Evolutionary conservation across 2,797 vertebrate species (phyloP), one percentile per base, ranked within the genome.

Genomic region (Chelon labrosus): DNA sequence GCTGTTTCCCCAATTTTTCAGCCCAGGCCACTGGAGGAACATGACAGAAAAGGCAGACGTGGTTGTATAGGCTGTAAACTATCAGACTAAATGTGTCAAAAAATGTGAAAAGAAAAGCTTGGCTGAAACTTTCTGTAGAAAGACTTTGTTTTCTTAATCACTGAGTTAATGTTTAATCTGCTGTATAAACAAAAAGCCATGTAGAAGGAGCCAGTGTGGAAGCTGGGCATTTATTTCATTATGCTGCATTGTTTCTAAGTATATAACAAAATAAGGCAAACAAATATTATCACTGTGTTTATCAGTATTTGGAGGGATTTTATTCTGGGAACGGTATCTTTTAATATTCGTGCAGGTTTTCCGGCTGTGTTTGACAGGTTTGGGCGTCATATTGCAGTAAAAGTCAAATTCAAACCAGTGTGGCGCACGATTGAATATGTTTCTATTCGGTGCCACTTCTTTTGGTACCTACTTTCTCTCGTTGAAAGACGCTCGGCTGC

Each of bases 1-100:
- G 63, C 72, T 95, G 91, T 56, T 90, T 77, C 1, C 84, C 77
- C 2, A 95, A 0, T 51, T 77, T 85, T 31, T 77, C 67, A 58
- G 39, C 17, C 73, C 89, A 79, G 89, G 93, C 93, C 10, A 37
- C 87, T 92, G 31, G 5, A 60, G 0, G 74, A 66, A 73, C 7
- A 55, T 9, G 20, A 68, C 7, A 70, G 9, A 66, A 10, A 5
- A 54, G 56, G 0, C 49, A 46, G 5, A 35, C 3, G 7, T 35
- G 7, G 31, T 0, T 7, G 25, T 27, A 27, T 27, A 27, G 31
- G 31, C 31, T 35, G 31, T 8, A 35, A 35, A 35, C 31, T 35
- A 35, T 35, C 31, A 7, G 7, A 35, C 1, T 35, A 35, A 35
- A 35, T 35, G 6, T 35, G 5, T 10, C 12, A 16, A 4, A 6